Conservation (phyloP, 2,113 vertebrate genomes). For the Oceanites oceanicus region DNA sequence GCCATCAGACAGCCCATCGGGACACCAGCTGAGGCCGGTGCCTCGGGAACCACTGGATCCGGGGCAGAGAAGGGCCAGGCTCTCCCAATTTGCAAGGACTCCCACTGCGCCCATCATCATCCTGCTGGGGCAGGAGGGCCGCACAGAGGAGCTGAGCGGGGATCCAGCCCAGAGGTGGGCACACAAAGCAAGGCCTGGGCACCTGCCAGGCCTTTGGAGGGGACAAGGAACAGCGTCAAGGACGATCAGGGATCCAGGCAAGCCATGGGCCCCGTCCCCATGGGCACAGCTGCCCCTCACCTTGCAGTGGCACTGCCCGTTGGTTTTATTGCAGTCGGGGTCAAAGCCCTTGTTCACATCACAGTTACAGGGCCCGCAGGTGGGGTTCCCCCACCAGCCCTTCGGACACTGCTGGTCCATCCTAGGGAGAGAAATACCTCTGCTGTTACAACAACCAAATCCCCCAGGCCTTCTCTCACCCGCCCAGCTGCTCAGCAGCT, state of each 20-base stretch:
- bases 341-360: constrained; percentile 91
- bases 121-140: background rate
- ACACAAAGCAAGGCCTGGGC: background rate
- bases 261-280: background rate
- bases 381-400: constrained; percentile 96
- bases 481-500: background rate
- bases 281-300: constrained; percentile 65
- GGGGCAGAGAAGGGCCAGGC: background rate
- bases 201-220: background rate
- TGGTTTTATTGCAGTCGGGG: constrained; percentile 92
- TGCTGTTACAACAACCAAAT: background rate
- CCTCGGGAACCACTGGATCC: background rate
- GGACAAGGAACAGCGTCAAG: background rate
- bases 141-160: background rate
- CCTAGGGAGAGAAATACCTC: constrained; percentile 68
- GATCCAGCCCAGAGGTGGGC: background rate
- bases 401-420: constrained; percentile 95
- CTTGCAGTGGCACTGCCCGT: constrained; percentile 94
- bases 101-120: background rate
- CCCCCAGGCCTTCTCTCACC: background rate
- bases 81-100: background rate
- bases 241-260: background rate
- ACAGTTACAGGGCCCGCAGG: constrained; percentile 95
- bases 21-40: fast-evolving
- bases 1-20: background rate